Percentiles rank a stretch among this genome's conserved stretches.
Evolutionary conservation across 2,797 vertebrate species (phyloP).

Genomic region (Picus viridis): DNA sequence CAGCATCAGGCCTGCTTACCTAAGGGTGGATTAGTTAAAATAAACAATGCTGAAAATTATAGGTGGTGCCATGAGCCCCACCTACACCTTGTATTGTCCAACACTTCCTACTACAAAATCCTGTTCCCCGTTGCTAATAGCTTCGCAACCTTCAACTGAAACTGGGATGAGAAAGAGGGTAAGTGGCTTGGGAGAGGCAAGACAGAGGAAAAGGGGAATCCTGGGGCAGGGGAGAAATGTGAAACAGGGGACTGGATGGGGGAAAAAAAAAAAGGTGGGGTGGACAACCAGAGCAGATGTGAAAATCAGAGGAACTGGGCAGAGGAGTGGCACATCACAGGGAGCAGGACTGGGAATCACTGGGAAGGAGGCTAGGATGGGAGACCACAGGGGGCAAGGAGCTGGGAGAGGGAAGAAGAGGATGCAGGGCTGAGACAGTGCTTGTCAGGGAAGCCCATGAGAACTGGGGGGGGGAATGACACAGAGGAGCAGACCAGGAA

Average conservation of each 20-base stretch:
- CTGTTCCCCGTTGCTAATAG: not conserved
- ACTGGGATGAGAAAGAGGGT: not conserved
- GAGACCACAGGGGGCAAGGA: rapidly evolving
- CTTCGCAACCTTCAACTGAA: conserved; percentile 26
- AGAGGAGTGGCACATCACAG: not conserved
- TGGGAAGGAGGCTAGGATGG: not conserved
- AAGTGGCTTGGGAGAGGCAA: not conserved
- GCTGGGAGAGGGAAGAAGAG: not conserved
- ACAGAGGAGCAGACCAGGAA: not conserved
- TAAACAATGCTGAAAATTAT: conserved; percentile 43
- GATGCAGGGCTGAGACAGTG: not conserved
- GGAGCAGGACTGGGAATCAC: not conserved
- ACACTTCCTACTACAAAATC: conserved; percentile 48
- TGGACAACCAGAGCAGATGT: not conserved
- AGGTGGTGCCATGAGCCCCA: conserved; percentile 23
- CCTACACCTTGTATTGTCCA: conserved; percentile 12
- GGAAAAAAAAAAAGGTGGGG: rapidly evolving
- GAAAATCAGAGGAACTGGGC: not conserved
- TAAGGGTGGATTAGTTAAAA: conserved; percentile 41
- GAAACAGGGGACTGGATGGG: not conserved
- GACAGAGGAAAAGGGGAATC: not conserved
- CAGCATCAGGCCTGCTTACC: conserved; percentile 28
- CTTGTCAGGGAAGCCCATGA: rapidly evolving
- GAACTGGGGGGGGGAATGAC: not conserved
- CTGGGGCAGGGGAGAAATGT: not conserved